These are phyloP conservation scores for Geococcyx californianus DNA, from an alignment of 2,113 vertebrate genomes.

Conservation along the genomic window DNA sequence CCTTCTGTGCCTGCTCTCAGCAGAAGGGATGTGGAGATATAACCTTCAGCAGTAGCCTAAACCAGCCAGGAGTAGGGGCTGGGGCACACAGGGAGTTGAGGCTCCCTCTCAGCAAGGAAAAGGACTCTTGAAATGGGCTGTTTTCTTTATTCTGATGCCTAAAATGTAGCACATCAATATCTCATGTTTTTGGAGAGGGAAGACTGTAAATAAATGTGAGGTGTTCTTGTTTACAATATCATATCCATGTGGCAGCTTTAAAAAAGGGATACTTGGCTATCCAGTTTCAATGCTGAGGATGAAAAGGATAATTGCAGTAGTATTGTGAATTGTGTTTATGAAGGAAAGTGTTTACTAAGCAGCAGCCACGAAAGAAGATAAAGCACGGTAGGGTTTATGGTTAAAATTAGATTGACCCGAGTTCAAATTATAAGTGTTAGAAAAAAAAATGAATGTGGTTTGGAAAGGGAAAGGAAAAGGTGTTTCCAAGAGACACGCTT, in stretches of 20 bases:
- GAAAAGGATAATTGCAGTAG: neutral
- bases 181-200: neutral
- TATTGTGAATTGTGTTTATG: neutral
- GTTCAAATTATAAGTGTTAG: neutral
- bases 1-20: neutral
- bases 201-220: neutral
- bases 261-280: neutral
- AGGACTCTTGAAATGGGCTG: neutral
- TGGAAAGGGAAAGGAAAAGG: neutral
- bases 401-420: slow-evolving; percentile 14
- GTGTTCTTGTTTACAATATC: neutral
- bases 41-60: neutral
- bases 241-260: neutral
- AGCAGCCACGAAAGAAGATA: neutral
- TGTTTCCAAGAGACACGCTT: neutral
- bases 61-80: neutral
- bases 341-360: slow-evolving; percentile 4
- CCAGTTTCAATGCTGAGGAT: neutral
- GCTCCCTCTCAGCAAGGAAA: neutral
- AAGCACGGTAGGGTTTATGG: neutral
- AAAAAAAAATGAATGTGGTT: neutral
- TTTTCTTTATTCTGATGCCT: neutral
- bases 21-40: neutral
- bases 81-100: neutral
- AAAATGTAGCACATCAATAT: neutral